phyloP scores from a whole-genome alignment of 35 echinoderm and acorn worm genomes.

The Hemicentrotus pulcherrimus region DNA sequence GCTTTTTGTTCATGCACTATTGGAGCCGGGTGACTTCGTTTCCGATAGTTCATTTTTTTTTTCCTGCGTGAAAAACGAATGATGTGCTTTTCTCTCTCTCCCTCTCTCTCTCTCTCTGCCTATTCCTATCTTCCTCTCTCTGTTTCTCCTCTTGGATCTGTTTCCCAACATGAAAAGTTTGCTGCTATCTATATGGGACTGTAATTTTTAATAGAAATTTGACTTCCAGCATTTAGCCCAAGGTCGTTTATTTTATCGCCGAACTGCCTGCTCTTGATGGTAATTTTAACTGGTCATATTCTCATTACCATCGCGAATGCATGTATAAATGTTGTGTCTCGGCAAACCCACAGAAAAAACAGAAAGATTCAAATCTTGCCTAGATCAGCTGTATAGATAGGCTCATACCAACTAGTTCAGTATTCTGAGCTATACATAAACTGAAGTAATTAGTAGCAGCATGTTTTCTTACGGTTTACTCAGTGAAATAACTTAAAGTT shows the following conservation, averaged over 20 bases:
- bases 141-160: background rate
- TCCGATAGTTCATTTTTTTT: constrained; percentile 17
- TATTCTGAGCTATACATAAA: too few species aligned
- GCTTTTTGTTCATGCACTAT: constrained; percentile 35
- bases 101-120: background rate
- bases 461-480: too few species aligned
- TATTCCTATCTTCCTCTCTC: background rate
- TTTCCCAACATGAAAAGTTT: background rate
- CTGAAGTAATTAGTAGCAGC: too few species aligned
- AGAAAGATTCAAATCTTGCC: too few species aligned
- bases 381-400: too few species aligned
- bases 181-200: background rate
- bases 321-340: background rate
- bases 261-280: background rate
- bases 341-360: background rate
- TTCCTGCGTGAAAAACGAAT: background rate
- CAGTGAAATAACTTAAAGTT: too few species aligned
- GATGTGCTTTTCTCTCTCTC: background rate
- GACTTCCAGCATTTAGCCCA: background rate
- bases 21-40: constrained; percentile 26
- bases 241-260: background rate
- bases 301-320: background rate
- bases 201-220: background rate
- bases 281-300: background rate
- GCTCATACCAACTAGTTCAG: too few species aligned